A percentile compares a stretch with the other conserved stretches of the same genome.
These are phyloP conservation scores for Neodiprion fabricii DNA, from an alignment of 1,140 invertebrate species.

Conservation along the genomic window DNA sequence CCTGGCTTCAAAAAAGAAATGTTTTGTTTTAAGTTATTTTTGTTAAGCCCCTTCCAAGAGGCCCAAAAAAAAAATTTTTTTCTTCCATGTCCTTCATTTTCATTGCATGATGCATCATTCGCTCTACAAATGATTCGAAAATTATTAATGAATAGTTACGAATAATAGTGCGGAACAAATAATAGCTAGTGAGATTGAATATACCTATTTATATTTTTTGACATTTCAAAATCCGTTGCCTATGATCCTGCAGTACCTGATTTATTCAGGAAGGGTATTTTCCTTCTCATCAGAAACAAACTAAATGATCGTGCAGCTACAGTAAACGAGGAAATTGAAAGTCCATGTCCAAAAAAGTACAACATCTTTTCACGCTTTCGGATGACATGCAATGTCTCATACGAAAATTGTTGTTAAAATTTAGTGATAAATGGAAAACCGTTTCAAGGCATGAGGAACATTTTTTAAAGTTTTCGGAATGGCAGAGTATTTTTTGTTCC, in stretches of 20 bases:
- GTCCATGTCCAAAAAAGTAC: background rate
- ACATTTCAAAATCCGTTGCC: background rate
- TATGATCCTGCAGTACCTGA: background rate
- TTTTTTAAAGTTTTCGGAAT: background rate
- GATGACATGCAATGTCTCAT: background rate
- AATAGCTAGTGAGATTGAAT: background rate
- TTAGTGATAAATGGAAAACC: background rate
- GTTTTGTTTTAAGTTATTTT: too few relatives aligned
- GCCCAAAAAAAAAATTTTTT: too few relatives aligned
- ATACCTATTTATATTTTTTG: background rate
- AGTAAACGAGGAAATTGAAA: background rate
- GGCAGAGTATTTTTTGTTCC: background rate
- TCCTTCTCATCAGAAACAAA: background rate
- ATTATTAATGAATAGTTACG: background rate
- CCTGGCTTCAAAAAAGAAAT: too few relatives aligned
- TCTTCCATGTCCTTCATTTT: too few relatives aligned
- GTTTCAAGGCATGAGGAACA: background rate
- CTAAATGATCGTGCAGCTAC: background rate
- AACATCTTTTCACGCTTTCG: background rate
- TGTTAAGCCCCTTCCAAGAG: too few relatives aligned
- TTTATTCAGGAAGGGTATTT: background rate
- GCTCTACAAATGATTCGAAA: too few relatives aligned
- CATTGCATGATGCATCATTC: too few relatives aligned
- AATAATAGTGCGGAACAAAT: background rate
- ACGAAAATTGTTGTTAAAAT: background rate